These are phyloP conservation scores for Encarsia formosa DNA, from an alignment of 2,888 invertebrate species.

Conservation along the genomic window DNA sequence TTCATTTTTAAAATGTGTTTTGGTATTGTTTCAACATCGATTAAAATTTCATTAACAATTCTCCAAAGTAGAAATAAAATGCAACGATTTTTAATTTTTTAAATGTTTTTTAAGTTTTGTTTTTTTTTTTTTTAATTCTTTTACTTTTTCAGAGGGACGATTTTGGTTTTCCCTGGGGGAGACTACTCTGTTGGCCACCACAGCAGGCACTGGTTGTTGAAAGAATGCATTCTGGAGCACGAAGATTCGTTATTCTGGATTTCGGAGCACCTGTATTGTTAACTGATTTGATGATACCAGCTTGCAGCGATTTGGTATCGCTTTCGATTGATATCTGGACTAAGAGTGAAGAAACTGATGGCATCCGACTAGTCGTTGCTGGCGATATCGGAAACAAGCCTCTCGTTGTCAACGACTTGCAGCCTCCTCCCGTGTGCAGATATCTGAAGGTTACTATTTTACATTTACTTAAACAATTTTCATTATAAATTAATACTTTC, in stretches of 20 bases:
- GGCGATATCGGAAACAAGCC: slow-evolving; percentile 84
- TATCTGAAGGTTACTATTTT: slow-evolving; percentile 82
- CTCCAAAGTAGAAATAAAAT: too few species aligned
- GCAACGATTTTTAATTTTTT: too few species aligned
- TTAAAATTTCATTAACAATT: too few species aligned
- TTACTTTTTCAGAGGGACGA: slow-evolving; percentile 42
- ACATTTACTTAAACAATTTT: neutral
- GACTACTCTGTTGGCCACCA: slow-evolving; percentile 73
- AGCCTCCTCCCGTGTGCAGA: slow-evolving; percentile 84
- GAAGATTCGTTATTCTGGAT: slow-evolving; percentile 88
- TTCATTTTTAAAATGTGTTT: too few species aligned
- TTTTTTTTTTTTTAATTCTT: slow-evolving; percentile 17
- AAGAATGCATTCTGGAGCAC: slow-evolving; percentile 88
- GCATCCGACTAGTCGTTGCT: slow-evolving; percentile 77
- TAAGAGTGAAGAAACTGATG: slow-evolving; percentile 79
- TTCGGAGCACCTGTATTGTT: slow-evolving; percentile 82
- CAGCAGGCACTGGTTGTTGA: slow-evolving; percentile 86
- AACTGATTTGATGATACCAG: slow-evolving; percentile 80
- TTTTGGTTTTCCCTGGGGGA: slow-evolving; percentile 66
- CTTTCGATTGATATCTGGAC: slow-evolving; percentile 89
- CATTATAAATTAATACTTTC: neutral
- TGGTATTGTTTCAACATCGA: too few species aligned
- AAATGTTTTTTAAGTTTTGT: too few species aligned
- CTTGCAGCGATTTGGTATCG: slow-evolving; percentile 77
- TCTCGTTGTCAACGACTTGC: slow-evolving; percentile 81